phyloP scores from a whole-genome alignment of 2,888 invertebrate genomes.

The Epistrophe grossulariae region DNA sequence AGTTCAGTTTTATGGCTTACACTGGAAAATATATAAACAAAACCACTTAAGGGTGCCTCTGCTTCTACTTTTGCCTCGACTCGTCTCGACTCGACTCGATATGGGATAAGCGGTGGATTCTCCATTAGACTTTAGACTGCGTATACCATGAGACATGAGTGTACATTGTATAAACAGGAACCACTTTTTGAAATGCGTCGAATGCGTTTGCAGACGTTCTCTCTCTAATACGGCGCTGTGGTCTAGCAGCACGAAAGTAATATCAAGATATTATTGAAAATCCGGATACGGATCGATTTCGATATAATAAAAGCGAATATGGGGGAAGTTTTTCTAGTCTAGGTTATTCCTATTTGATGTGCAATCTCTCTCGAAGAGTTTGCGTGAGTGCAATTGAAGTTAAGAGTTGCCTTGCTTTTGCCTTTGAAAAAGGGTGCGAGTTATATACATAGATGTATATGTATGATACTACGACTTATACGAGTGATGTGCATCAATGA shows the following conservation, averaged over 20 bases:
- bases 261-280: conserved; percentile 57
- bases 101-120: not conserved
- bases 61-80: not conserved
- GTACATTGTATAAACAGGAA: conserved; percentile 30
- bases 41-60: conserved; percentile 63
- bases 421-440: conserved; percentile 13
- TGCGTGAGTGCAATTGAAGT: conserved; percentile 71
- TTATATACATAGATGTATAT: not conserved
- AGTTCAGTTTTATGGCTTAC: conserved; percentile 74
- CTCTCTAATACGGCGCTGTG: conserved; percentile 52
- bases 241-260: conserved; percentile 59
- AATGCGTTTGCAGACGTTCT: conserved; percentile 62
- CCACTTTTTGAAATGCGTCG: conserved; percentile 69
- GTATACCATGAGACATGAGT: not conserved
- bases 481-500: conserved; percentile 46
- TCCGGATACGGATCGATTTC: conserved; percentile 62
- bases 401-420: conserved; percentile 41
- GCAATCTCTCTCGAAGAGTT: conserved; percentile 47
- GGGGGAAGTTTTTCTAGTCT: not conserved
- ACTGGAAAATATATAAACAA: conserved; percentile 69
- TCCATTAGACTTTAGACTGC: not conserved
- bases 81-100: not conserved
- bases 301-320: conserved; percentile 14
- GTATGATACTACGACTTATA: not conserved
- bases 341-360: conserved; percentile 28